Evolutionary conservation across 35 echinoderm and acorn worm genomes (phyloP), one percentile per base, ranked within the genome.

Genomic region (Holothuria glaberrima): DNA sequence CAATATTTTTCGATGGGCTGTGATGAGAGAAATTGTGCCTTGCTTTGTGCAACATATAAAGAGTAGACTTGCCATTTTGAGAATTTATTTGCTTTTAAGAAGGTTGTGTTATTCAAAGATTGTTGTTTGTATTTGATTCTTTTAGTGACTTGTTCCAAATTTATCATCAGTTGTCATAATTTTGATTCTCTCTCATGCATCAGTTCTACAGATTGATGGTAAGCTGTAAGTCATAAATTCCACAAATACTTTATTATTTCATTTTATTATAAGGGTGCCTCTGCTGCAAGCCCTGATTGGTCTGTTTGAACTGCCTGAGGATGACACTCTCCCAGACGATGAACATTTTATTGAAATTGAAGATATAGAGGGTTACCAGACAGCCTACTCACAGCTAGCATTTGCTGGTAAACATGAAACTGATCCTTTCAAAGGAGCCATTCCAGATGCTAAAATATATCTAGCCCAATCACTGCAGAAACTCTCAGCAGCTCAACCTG

Each of bases 341-440:
- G 96, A 98, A 73, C 96, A 98, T 78, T 98, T 98, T 82, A 98
- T 98, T 34, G 96, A 98, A 88, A 92, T 98, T 6, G 96, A 98
- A 50, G 96, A 98, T 83, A 94, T 91, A 19, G 93, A 91, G 0
- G 94, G 93, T 18, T 98, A 98, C 91, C 94, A 95, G 83, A 88
- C 93, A 0, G 92, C 95, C 7, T 99, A 94, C 82, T 95, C 97
- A 0, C 91, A 99, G 91, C 75, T 99, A 18, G 91, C 91, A 1
- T 92, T 95, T 58, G 96, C 93, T 12, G 93, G 97, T 2, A 99
- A 99, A 54, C 82, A 92, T 21, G 66, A 89, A 45, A 86, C 88
- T 5, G 97, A 99, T 69, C 97, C 97, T 10, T 99, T 99, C 84
- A 54, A 75, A 58, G 97, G 93, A 21, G 64, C 82, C 12, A 71